Evolutionary conservation across 2,888 invertebrate species (phyloP).

Genomic region (Boloria selene): DNA sequence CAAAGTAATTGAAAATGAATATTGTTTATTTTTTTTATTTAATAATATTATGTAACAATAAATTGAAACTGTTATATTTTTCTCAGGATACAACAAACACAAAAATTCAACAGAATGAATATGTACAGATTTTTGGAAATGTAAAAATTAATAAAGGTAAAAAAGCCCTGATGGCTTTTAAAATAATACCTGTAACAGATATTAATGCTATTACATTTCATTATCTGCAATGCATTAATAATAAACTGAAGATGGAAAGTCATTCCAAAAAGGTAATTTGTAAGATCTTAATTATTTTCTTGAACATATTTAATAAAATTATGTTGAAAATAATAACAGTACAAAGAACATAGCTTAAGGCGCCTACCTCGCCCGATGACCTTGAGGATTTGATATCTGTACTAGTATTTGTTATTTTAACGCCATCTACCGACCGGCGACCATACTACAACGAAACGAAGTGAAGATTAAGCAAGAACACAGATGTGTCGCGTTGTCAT

Average conservation of each 20-base stretch:
- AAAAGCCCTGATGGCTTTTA: conserved; percentile 76
- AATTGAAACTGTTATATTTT: conserved; percentile 11
- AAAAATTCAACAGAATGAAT: conserved; percentile 77
- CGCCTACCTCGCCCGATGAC: no score
- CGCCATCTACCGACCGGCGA: no score
- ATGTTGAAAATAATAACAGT: no score
- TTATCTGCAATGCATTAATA: conserved; percentile 76
- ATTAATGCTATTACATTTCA: conserved; percentile 78
- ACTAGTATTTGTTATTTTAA: no score
- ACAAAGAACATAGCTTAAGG: no score
- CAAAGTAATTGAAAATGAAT: no score
- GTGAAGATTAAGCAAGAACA: no score
- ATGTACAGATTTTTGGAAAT: conserved; percentile 75
- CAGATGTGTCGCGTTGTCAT: no score
- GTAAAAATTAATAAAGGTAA: conserved; percentile 77
- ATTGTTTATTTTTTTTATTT: no score
- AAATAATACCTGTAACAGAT: conserved; percentile 73
- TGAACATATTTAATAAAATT: neutral
- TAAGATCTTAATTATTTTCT: neutral
- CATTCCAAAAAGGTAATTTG: conserved; percentile 71
- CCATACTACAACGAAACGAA: no score
- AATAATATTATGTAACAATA: no score
- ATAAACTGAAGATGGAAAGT: conserved; percentile 76
- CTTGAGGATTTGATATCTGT: no score
- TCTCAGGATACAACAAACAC: conserved; percentile 74